Percentiles rank a stretch among this genome's conserved stretches.
Conservation (phyloP, 23 tunicate genomes). For the Trididemnum nubilum region DNA sequence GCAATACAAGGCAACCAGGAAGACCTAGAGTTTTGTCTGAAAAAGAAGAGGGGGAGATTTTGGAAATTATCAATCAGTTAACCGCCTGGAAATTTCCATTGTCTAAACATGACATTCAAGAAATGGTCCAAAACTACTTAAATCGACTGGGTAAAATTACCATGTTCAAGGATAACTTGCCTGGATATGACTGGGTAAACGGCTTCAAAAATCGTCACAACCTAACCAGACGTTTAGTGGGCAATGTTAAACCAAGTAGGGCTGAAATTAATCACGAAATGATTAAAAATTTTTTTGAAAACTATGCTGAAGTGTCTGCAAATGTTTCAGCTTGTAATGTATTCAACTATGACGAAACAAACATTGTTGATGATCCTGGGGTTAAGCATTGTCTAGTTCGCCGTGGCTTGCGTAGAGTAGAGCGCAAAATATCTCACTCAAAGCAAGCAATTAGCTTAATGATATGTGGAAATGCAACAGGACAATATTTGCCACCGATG, state of each 20-base stretch:
- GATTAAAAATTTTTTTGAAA: slow-evolving; percentile 23
- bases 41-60: background rate
- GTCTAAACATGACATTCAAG: slow-evolving; percentile 13
- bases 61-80: too few species aligned
- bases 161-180: slow-evolving; percentile 24
- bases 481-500: slow-evolving; percentile 36
- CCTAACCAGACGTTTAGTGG: slow-evolving; percentile 4
- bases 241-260: slow-evolving; percentile 20
- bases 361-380: slow-evolving; percentile 32
- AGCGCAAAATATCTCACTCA: slow-evolving; percentile 13
- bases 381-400: slow-evolving; percentile 10
- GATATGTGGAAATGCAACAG: slow-evolving; percentile 41
- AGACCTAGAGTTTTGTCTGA: background rate
- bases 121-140: slow-evolving; percentile 2
- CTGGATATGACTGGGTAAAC: slow-evolving; percentile 29
- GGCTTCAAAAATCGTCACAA: slow-evolving; percentile 1
- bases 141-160: slow-evolving; percentile 8
- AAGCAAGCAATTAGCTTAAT: slow-evolving; percentile 28
- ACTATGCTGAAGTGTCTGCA: background rate
- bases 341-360: slow-evolving; percentile 41
- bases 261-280: slow-evolving; percentile 24
- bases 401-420: slow-evolving; percentile 24
- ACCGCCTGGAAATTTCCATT: slow-evolving; percentile 47
- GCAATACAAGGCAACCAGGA: background rate
- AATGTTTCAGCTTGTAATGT: slow-evolving; percentile 7